Conservation (phyloP, 2,888 invertebrate genomes). For the Conistra vaccinii region DNA sequence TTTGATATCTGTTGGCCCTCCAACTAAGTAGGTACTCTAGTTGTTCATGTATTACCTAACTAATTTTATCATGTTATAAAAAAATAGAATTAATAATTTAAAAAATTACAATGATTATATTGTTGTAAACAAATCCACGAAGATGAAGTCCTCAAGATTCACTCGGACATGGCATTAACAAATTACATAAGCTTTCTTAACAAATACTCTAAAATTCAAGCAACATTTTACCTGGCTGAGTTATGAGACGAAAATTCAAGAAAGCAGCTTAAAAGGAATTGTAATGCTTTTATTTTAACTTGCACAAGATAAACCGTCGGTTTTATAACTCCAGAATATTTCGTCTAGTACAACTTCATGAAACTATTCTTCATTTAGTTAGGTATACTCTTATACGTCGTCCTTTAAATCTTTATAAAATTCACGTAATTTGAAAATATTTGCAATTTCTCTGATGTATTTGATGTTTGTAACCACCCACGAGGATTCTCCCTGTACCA, state of each 20-base stretch:
- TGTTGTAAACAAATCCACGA: background rate
- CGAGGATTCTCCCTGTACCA: background rate
- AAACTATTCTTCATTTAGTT: conserved; percentile 4
- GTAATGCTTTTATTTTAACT: conserved; percentile 36
- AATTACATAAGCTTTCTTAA: conserved; percentile 15
- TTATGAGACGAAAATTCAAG: conserved; percentile 30
- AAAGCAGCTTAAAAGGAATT: conserved; percentile 32
- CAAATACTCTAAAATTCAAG: conserved; percentile 24
- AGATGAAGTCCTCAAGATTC: conserved; percentile 1
- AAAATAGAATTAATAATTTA: no score
- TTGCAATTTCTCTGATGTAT: conserved; percentile 8
- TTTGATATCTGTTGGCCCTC: background rate
- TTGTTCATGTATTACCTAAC: background rate
- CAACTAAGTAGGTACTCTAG: background rate
- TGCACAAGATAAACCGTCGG: background rate
- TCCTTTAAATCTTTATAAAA: background rate
- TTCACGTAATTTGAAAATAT: background rate
- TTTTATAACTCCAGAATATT: conserved; percentile 33
- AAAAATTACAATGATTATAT: no score
- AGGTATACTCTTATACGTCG: conserved; percentile 2
- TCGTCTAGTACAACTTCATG: conserved; percentile 19
- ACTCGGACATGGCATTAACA: conserved; percentile 4
- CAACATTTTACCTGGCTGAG: conserved; percentile 18
- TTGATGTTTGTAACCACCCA: conserved; percentile 8
- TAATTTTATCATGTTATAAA: background rate